These are phyloP conservation scores for Abrostola triplasia DNA, from an alignment of 2,888 invertebrate genomes.

Conservation along the genomic window DNA sequence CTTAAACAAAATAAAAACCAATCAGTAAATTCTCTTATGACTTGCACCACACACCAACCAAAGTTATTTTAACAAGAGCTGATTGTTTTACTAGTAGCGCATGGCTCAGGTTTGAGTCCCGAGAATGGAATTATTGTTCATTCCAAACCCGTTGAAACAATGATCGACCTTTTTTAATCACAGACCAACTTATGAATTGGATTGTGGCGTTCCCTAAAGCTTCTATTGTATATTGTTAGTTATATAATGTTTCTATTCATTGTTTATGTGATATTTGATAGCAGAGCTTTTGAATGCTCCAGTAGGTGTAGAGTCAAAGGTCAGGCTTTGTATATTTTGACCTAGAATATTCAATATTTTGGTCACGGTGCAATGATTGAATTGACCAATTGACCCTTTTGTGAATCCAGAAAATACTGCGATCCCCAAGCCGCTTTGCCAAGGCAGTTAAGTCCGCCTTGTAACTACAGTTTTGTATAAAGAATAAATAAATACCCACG, in stretches of 20 bases:
- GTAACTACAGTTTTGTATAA: no score
- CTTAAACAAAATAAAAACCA: no score
- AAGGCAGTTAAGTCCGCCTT: no score
- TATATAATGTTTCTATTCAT: constrained; percentile 14
- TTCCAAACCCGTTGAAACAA: constrained; percentile 56
- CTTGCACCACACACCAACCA: constrained; percentile 53
- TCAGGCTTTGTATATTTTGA: no score
- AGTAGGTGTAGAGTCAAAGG: no score
- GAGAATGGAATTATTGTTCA: constrained; percentile 71
- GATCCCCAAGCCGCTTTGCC: no score
- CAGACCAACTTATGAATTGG: constrained; percentile 30
- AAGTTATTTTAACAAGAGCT: constrained; percentile 75
- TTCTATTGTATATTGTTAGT: constrained; percentile 28
- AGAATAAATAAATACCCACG: no score
- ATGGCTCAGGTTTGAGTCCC: constrained; percentile 65
- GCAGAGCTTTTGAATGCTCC: not conserved
- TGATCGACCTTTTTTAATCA: constrained; percentile 55
- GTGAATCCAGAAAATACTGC: no score
- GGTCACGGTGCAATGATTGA: no score
- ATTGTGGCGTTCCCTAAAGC: constrained; percentile 20
- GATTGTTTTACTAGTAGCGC: constrained; percentile 72
- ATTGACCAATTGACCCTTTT: no score
- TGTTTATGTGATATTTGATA: constrained; percentile 6
- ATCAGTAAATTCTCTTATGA: no score
- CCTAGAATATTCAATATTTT: no score